Percentiles rank a stretch among this genome's conserved stretches.
These are phyloP conservation scores for Sinelater perroti DNA, from an alignment of 2,888 invertebrate genomes.

Conservation along the genomic window DNA sequence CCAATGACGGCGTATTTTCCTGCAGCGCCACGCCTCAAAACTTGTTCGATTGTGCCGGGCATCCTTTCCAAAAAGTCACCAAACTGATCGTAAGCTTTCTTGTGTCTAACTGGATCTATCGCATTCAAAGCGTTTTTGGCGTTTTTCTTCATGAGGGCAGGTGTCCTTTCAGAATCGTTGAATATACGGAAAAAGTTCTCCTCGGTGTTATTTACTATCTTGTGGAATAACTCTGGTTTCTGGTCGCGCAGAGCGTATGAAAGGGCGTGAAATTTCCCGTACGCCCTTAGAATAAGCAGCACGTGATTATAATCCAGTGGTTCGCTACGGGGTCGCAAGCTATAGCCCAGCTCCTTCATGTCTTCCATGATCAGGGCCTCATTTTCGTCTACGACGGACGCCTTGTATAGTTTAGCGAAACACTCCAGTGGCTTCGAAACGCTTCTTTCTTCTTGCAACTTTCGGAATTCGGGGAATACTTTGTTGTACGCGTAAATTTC, in stretches of 20 bases:
- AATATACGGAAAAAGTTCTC: constrained; percentile 38
- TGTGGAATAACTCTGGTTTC: constrained; percentile 42
- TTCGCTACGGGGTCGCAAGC: constrained; percentile 37
- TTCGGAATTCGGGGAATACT: constrained; percentile 30
- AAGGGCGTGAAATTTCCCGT: constrained; percentile 49
- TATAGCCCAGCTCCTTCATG: constrained; percentile 46
- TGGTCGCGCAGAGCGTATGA: constrained; percentile 48
- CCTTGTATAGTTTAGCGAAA: constrained; percentile 36
- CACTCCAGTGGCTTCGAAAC: constrained; percentile 32
- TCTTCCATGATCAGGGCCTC: constrained; percentile 47
- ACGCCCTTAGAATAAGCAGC: constrained; percentile 44
- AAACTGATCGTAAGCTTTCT: constrained; percentile 31
- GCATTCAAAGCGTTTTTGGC: constrained; percentile 11
- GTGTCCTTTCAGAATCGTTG: neutral
- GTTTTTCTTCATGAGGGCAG: neutral
- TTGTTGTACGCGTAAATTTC: constrained; percentile 44
- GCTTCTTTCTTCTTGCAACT: constrained; percentile 28
- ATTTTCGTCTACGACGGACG: constrained; percentile 34
- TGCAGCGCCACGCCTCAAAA: constrained; percentile 1
- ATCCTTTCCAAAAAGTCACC: constrained; percentile 34
- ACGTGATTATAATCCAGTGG: constrained; percentile 48
- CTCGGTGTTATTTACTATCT: constrained; percentile 33
- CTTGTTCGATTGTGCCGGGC: constrained; percentile 8
- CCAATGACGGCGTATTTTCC: constrained; percentile 27
- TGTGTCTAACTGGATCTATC: constrained; percentile 31